Evolutionary conservation across 2,888 invertebrate species (phyloP), one percentile per base, ranked within the genome.

Genomic region (Spilarctia lutea): DNA sequence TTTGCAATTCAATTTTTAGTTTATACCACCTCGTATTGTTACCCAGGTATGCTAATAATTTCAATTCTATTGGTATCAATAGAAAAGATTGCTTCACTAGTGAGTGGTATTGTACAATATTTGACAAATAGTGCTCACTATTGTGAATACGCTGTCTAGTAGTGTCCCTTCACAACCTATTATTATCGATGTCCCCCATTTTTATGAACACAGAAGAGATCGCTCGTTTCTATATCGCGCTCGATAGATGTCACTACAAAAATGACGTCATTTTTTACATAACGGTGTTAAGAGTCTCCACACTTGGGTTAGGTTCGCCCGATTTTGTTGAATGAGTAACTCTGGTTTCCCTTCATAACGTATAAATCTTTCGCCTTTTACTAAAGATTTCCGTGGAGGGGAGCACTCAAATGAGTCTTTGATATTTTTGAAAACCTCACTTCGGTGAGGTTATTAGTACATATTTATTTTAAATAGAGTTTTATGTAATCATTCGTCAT

Each of bases 371-470:
- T 97, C 97, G 97, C 97, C 97, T 97, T 97, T 97, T 97, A 97
- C 97, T 97, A 97, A 97, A 97, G 97, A 97, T 97, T 97, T 97
- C 97, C 97, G 97, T 97, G 97, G 97, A 97, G 97, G 96, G 97
- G 97, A 95, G 96, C 97, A 97, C 96, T 96, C 96, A 96, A 96
- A 97, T 97, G 97, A 97, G 97, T 97, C 96, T 97, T 75, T 74
- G 65, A 45, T 69, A 82, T 88, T 90, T 91, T 91, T 91, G 71
- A 67, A 67, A 30, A 10, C 48, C 66, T 69, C 60, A 60, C 72
- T 66, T 68, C 63, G 45, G 60, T 20, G 56, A 56, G 42, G 35
- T 24, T 30, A 35, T 56, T n/a, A n/a, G n/a, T n/a, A n/a, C n/a
- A n/a, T n/a, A n/a, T n/a, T n/a, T n/a, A n/a, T n/a, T n/a, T n/a